phyloP scores from a whole-genome alignment of 2,888 invertebrate species.

The Pollenia amentaria region DNA sequence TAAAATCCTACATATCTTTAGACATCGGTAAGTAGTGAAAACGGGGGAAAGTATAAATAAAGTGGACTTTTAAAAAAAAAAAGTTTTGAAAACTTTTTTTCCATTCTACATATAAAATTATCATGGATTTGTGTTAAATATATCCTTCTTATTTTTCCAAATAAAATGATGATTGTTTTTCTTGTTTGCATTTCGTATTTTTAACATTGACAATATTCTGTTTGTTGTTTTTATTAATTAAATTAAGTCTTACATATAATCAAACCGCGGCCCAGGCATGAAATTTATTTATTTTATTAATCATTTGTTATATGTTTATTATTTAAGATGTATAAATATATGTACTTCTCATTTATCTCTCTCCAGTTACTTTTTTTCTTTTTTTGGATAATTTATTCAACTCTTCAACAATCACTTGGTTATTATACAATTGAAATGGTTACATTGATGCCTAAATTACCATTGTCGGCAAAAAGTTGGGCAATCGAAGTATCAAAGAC shows the following conservation, averaged over 20 bases:
- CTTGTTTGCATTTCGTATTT: slow-evolving; percentile 7
- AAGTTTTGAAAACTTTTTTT: slow-evolving; percentile 41
- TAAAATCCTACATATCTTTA: too few relatives aligned
- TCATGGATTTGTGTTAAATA: not conserved
- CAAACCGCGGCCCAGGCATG: slow-evolving; percentile 29
- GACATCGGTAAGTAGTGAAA: too few relatives aligned
- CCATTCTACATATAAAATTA: slow-evolving; percentile 2
- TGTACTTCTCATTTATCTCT: slow-evolving; percentile 45
- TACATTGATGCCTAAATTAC: slow-evolving; percentile 99
- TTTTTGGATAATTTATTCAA: slow-evolving; percentile 39
- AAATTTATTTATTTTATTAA: slow-evolving; percentile 17
- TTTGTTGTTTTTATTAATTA: slow-evolving; percentile 6
- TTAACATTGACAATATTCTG: slow-evolving; percentile 23
- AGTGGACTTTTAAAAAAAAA: not conserved
- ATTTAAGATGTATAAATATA: slow-evolving; percentile 33
- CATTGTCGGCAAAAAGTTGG: slow-evolving; percentile 99
- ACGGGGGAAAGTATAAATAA: too few relatives aligned
- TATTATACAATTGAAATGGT: slow-evolving; percentile 96
- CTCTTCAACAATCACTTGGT: slow-evolving; percentile 46
- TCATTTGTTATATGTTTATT: slow-evolving; percentile 7
- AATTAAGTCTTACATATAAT: slow-evolving; percentile 1
- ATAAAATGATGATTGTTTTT: slow-evolving; percentile 25
- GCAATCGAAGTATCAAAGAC: slow-evolving; percentile 99
- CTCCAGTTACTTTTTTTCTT: not conserved
- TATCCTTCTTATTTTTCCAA: not conserved